Percentiles rank a stretch among this genome's conserved stretches.
These are phyloP conservation scores for Diplodus sargus DNA, from an alignment of 2,797 vertebrate species.

Conservation along the genomic window DNA sequence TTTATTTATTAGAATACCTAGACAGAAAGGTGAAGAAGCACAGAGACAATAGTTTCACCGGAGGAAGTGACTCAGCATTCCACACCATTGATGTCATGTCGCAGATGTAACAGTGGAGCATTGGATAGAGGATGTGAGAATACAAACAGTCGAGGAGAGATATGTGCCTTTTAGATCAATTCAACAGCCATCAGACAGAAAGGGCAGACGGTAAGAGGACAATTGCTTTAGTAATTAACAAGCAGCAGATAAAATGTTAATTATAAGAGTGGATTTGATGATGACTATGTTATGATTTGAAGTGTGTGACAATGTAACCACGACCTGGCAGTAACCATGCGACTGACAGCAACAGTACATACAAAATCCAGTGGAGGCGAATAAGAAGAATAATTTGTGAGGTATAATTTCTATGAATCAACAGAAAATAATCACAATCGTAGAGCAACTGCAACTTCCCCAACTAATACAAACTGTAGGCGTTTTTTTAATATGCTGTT, in stretches of 20 bases:
- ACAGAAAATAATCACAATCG: not conserved
- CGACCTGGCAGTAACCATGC: not conserved
- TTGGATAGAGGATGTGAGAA: not conserved
- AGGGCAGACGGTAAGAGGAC: conserved; percentile 53
- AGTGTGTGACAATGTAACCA: not conserved
- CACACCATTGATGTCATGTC: not conserved
- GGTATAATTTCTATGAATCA: not conserved
- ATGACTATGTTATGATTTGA: not conserved
- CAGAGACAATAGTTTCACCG: conserved; percentile 35
- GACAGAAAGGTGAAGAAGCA: conserved; percentile 29
- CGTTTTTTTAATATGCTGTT: conserved; percentile 1
- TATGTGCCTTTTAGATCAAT: not conserved
- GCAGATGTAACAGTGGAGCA: conserved; percentile 15
- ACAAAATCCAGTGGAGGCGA: not conserved
- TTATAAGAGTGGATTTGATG: not conserved
- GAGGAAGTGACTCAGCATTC: conserved; percentile 56
- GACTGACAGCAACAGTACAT: conserved; percentile 2
- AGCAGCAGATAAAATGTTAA: not conserved
- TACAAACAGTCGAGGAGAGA: conserved; percentile 4
- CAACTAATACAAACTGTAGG: not conserved
- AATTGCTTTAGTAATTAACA: conserved; percentile 14
- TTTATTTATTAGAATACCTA: not conserved
- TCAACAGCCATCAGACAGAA: conserved; percentile 16
- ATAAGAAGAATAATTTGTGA: not conserved
- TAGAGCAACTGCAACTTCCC: not conserved